Conservation (phyloP, 2,888 invertebrate species). For the Parelbella ahira region DNA sequence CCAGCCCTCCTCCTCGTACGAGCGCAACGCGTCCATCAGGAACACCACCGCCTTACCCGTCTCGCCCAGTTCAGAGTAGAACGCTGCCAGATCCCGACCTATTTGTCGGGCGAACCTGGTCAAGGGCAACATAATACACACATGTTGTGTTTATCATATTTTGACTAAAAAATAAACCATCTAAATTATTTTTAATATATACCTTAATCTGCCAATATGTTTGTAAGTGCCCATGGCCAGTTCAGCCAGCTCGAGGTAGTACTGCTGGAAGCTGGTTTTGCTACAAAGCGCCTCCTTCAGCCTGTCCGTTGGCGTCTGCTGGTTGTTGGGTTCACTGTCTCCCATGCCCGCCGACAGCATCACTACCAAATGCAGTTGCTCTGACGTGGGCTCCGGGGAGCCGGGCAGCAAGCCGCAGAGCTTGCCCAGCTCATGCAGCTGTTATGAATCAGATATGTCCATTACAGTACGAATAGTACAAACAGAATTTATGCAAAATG, state of each 20-base stretch:
- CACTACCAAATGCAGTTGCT: slow-evolving; percentile 94
- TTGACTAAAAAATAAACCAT: too few relatives aligned
- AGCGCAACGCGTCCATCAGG: slow-evolving; percentile 90
- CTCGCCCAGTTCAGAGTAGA: slow-evolving; percentile 92
- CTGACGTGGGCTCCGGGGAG: slow-evolving; percentile 87
- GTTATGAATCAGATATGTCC: too few relatives aligned
- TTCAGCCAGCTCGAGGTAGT: slow-evolving; percentile 95
- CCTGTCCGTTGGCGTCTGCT: slow-evolving; percentile 86
- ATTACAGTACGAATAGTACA: too few relatives aligned
- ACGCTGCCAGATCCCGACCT: slow-evolving; percentile 93
- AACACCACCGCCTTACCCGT: slow-evolving; percentile 95
- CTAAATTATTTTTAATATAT: too few relatives aligned
- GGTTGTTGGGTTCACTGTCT: slow-evolving; percentile 80
- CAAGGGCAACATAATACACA: too few relatives aligned
- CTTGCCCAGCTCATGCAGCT: slow-evolving; percentile 92
- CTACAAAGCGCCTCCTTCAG: slow-evolving; percentile 95
- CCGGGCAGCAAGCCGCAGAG: slow-evolving; percentile 95
- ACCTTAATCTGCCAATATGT: slow-evolving; percentile 89
- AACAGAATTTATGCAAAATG: too few relatives aligned
- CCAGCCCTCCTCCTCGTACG: slow-evolving; percentile 95
- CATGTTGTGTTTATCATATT: too few relatives aligned
- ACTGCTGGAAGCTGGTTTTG: slow-evolving; percentile 92
- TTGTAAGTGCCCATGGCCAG: slow-evolving; percentile 98
- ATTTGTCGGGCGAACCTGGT: slow-evolving; percentile 91
- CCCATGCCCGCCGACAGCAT: slow-evolving; percentile 95